Evolutionary conservation across 2,888 invertebrate species (phyloP).

Genomic region (Hemaris fuciformis): DNA sequence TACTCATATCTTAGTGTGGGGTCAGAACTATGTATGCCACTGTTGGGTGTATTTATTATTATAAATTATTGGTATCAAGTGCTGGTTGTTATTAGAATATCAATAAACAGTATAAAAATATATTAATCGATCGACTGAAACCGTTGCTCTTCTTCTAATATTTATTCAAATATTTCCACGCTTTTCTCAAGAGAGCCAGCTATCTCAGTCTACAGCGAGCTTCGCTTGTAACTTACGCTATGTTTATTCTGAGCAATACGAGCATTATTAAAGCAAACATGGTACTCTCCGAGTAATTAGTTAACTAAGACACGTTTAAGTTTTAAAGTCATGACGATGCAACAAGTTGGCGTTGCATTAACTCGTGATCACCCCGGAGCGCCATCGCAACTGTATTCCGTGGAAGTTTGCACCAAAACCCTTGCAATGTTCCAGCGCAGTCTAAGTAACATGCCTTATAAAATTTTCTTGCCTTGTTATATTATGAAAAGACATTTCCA

Average conservation of each 20-base stretch:
- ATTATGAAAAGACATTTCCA: not conserved
- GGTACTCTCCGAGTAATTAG: slow-evolving; percentile 50
- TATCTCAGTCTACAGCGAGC: slow-evolving; percentile 16
- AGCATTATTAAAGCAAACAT: slow-evolving; percentile 45
- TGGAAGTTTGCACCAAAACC: slow-evolving; percentile 22
- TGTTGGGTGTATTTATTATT: too few species aligned
- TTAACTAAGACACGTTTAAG: slow-evolving; percentile 45
- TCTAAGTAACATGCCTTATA: not conserved
- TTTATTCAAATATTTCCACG: not conserved
- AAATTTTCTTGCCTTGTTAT: not conserved
- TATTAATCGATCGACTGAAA: too few species aligned
- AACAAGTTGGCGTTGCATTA: slow-evolving; percentile 50
- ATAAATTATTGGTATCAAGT: too few species aligned
- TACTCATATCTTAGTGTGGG: too few species aligned
- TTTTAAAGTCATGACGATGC: slow-evolving; percentile 53
- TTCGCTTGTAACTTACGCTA: slow-evolving; percentile 25
- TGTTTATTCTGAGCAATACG: slow-evolving; percentile 16
- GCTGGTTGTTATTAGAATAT: too few species aligned
- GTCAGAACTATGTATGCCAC: too few species aligned
- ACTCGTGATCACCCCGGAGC: slow-evolving; percentile 52
- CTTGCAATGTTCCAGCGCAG: not conserved
- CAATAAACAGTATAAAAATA: too few species aligned
- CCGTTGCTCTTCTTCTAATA: not conserved
- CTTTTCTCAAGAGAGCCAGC: not conserved
- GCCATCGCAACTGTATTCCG: slow-evolving; percentile 35